phyloP scores from a whole-genome alignment of 2,888 invertebrate species.

The Bombylius major region DNA sequence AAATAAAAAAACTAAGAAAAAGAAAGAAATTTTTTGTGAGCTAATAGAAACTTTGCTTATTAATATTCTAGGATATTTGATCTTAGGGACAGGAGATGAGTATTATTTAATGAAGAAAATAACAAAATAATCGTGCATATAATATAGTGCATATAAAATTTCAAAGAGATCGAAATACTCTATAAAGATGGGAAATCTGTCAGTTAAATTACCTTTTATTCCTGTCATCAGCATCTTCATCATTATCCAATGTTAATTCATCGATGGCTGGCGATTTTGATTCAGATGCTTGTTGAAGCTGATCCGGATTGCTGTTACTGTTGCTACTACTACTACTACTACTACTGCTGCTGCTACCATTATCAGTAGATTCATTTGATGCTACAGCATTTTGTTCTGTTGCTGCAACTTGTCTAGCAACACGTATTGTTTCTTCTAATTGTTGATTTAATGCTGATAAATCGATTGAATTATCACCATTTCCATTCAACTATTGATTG shows the following conservation, averaged over 20 bases:
- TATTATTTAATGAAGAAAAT: too few species aligned
- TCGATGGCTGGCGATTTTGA: conserved; percentile 52
- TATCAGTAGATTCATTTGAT: conserved; percentile 7
- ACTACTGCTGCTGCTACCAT: conserved; percentile 20
- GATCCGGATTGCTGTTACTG: conserved; percentile 15
- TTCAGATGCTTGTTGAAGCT: conserved; percentile 41
- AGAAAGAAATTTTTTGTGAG: background rate
- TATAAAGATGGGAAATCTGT: too few species aligned
- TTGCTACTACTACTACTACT: conserved; percentile 12
- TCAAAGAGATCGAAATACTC: too few species aligned
- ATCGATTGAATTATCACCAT: conserved; percentile 31
- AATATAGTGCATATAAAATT: too few species aligned
- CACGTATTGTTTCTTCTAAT: conserved; percentile 36
- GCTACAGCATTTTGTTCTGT: conserved; percentile 1
- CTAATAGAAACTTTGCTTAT: too few species aligned
- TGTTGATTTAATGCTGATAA: conserved; percentile 34
- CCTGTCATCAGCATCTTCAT: conserved; percentile 59
- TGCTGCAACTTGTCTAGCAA: conserved; percentile 30
- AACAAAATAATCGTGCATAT: too few species aligned
- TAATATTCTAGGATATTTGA: too few species aligned
- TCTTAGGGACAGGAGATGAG: too few species aligned
- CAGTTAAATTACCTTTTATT: conserved; percentile 49
- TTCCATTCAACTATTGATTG: conserved; percentile 11
- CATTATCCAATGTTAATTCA: conserved; percentile 56
- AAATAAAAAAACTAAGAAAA: background rate